Evolutionary conservation across 2,888 invertebrate species (phyloP).

Genomic region (Drosophila paranaensis): DNA sequence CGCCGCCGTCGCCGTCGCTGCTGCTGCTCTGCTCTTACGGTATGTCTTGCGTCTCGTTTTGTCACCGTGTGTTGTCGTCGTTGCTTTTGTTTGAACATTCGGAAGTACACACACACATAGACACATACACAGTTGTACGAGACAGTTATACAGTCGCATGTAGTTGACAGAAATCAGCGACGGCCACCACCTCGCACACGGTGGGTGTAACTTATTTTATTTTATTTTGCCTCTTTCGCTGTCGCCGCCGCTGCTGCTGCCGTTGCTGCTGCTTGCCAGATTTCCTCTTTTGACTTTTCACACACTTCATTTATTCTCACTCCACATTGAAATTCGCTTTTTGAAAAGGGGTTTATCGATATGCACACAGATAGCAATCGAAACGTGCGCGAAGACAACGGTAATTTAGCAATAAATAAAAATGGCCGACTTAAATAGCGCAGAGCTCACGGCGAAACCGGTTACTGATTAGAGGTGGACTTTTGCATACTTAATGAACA

Average conservation of each 20-base stretch:
- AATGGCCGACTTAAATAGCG: conserved; percentile 6
- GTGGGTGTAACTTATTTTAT: conserved; percentile 59
- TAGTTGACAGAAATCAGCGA: conserved; percentile 53
- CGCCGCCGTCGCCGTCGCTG: conserved; percentile 12
- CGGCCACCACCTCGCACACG: conserved; percentile 39
- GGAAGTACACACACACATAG: conserved; percentile 51
- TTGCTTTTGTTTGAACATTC: conserved; percentile 72
- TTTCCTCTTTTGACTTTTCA: conserved; percentile 50
- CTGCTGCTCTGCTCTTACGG: conserved; percentile 20
- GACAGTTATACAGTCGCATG: conserved; percentile 44
- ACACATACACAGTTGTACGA: conserved; percentile 28
- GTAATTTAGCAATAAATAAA: conserved; percentile 24
- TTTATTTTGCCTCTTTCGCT: conserved; percentile 43
- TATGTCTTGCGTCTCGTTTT: conserved; percentile 50
- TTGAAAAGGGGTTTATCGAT: conserved; percentile 37
- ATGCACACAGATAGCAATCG: conserved; percentile 31
- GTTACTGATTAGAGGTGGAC: conserved; percentile 4
- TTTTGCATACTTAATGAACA: neutral
- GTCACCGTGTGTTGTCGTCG: conserved; percentile 40
- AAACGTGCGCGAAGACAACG: conserved; percentile 25
- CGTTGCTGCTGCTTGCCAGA: conserved; percentile 37
- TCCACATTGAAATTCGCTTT: conserved; percentile 24
- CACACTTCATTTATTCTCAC: conserved; percentile 34
- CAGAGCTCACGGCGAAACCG: conserved; percentile 7
- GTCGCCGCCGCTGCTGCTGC: neutral